phyloP scores from a whole-genome alignment of 2,113 vertebrate species.

The Callipepla californica region DNA sequence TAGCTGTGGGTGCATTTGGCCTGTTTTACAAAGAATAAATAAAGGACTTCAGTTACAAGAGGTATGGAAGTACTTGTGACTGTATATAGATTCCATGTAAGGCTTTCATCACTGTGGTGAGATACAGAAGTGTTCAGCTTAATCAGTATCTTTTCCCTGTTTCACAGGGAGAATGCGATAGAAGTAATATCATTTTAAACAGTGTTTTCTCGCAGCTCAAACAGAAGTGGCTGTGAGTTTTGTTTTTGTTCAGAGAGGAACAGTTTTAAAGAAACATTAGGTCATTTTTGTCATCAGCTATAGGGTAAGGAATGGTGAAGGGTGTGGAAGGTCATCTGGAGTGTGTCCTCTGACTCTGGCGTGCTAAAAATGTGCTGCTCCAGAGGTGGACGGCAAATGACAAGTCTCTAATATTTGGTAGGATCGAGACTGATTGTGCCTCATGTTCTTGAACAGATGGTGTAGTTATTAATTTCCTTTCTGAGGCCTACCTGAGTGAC shows the following conservation, averaged over 20 bases:
- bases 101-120: neutral
- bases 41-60: neutral
- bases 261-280: neutral
- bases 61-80: neutral
- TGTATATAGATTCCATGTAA: accelerated
- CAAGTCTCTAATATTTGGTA: neutral
- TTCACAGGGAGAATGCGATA: neutral
- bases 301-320: neutral
- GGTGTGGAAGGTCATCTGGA: neutral
- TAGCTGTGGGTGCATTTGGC: neutral
- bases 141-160: neutral
- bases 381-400: neutral
- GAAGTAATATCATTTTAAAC: neutral
- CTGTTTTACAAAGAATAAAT: neutral
- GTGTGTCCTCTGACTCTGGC: neutral
- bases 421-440: neutral
- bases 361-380: neutral
- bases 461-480: neutral
- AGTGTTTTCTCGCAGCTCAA: neutral
- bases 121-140: neutral
- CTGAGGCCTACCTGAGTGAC: neutral
- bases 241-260: neutral
- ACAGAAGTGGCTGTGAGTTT: neutral
- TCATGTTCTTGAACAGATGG: neutral
- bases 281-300: neutral